A percentile compares a stretch with the other conserved stretches of the same genome.
phyloP scores from a whole-genome alignment of 2,113 vertebrate species.

The Ranitomeya variabilis region DNA sequence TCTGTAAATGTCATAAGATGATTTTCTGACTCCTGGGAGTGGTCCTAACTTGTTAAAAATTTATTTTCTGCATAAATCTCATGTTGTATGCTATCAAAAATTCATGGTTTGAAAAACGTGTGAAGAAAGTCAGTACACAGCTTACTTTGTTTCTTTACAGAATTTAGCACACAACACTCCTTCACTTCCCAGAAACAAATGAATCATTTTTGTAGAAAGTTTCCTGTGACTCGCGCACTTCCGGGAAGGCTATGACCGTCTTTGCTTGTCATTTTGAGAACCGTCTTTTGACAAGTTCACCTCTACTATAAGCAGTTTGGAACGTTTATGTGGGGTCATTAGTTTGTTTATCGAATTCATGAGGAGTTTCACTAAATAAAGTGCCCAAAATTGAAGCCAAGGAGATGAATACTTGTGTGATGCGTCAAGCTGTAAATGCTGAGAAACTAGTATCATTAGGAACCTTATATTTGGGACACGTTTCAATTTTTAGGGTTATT shows the following conservation, averaged over 20 bases:
- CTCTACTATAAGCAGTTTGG: not conserved
- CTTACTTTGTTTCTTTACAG: not conserved
- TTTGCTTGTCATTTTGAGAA: not conserved
- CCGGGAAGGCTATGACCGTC: conserved; percentile 18
- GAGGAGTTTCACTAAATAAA: not conserved
- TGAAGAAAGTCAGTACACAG: not conserved
- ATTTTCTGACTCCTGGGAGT: not conserved
- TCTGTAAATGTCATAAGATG: not conserved
- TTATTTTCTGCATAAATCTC: not conserved
- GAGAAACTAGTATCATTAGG: too few relatives aligned
- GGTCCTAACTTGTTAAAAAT: too few relatives aligned
- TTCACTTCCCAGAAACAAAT: conserved; percentile 1
- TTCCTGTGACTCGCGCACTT: conserved; percentile 28
- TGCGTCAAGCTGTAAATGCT: too few relatives aligned
- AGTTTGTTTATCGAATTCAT: not conserved
- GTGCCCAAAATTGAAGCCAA: too few relatives aligned
- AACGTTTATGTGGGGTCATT: not conserved
- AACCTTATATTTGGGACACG: too few relatives aligned
- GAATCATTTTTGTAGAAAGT: not conserved
- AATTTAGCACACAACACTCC: not conserved
- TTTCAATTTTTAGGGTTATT: too few relatives aligned
- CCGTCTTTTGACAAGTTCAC: not conserved
- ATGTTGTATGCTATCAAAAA: not conserved
- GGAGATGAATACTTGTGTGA: too few relatives aligned
- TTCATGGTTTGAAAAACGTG: not conserved